These are phyloP conservation scores for Silurus meridionalis DNA, from an alignment of 2,113 vertebrate species.

Conservation along the genomic window DNA sequence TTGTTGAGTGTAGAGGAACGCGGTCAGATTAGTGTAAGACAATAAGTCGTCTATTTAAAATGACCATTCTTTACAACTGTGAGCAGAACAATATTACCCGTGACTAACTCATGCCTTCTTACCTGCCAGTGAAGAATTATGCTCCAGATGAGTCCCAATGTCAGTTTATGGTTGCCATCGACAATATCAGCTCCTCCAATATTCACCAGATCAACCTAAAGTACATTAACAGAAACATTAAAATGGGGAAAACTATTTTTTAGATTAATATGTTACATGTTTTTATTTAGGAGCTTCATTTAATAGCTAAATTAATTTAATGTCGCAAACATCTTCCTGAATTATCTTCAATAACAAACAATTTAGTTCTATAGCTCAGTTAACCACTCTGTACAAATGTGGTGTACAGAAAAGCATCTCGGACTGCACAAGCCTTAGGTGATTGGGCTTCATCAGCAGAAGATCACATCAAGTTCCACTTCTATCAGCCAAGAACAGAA, in stretches of 20 bases:
- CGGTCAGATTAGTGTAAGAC: not conserved
- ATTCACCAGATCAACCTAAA: constrained; percentile 94
- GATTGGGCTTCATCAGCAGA: no score
- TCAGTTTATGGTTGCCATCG: constrained; percentile 98
- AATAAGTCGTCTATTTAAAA: not conserved
- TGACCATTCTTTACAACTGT: not conserved
- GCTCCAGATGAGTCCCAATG: constrained; percentile 97
- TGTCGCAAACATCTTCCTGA: no score
- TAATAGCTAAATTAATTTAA: not conserved
- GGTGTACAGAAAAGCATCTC: no score
- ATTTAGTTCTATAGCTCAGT: no score
- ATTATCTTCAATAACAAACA: no score
- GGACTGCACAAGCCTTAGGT: no score
- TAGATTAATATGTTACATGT: not conserved
- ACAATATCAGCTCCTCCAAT: constrained; percentile 96
- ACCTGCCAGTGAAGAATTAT: constrained; percentile 99
- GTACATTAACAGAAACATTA: not conserved
- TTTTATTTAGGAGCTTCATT: not conserved
- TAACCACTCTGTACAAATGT: no score
- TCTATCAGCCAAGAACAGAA: no score
- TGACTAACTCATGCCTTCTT: constrained; percentile 42
- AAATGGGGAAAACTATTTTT: no score
- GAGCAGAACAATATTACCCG: not conserved
- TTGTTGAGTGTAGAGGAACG: not conserved
- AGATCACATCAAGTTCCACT: no score